Percentiles rank a stretch among this genome's conserved stretches.
phyloP scores from a whole-genome alignment of 2,888 invertebrate species.

The Iphiclides podalirius region DNA sequence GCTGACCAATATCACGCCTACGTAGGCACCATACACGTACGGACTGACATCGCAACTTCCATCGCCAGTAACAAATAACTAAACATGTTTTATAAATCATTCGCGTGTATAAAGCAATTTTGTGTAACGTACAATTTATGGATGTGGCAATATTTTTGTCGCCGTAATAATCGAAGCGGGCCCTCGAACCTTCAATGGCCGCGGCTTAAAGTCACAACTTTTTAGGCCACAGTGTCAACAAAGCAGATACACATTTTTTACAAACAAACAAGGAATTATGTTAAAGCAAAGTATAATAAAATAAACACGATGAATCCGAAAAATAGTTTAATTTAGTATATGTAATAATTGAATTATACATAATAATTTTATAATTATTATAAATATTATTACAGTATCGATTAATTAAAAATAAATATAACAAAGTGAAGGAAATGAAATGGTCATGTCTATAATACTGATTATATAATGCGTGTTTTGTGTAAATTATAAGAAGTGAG shows the following conservation, averaged over 20 bases:
- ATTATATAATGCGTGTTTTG: too few species aligned
- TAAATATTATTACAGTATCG: too few species aligned
- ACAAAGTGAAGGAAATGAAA: too few species aligned
- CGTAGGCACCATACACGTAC: not conserved
- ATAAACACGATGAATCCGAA: too few species aligned
- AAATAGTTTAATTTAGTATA: too few species aligned
- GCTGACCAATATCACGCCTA: too few species aligned
- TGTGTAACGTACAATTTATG: constrained; percentile 19
- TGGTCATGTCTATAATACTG: too few species aligned
- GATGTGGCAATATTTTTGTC: constrained; percentile 23
- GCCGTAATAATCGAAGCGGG: constrained; percentile 17
- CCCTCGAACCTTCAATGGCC: constrained; percentile 2
- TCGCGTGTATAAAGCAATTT: constrained; percentile 17
- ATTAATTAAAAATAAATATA: too few species aligned
- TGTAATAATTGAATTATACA: too few species aligned
- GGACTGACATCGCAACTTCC: not conserved
- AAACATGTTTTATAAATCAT: constrained; percentile 18
- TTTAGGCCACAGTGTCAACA: constrained; percentile 7
- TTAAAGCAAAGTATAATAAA: too few species aligned
- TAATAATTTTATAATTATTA: too few species aligned
- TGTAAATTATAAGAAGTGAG: not conserved
- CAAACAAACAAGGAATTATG: too few species aligned
- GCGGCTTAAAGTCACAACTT: constrained; percentile 2
- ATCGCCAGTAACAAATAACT: not conserved
- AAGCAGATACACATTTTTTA: constrained; percentile 7